Evolutionary conservation across 92 coral and sea anemone genomes (phyloP), one percentile per base, ranked within the genome.

Genomic region (Ricordea florida): DNA sequence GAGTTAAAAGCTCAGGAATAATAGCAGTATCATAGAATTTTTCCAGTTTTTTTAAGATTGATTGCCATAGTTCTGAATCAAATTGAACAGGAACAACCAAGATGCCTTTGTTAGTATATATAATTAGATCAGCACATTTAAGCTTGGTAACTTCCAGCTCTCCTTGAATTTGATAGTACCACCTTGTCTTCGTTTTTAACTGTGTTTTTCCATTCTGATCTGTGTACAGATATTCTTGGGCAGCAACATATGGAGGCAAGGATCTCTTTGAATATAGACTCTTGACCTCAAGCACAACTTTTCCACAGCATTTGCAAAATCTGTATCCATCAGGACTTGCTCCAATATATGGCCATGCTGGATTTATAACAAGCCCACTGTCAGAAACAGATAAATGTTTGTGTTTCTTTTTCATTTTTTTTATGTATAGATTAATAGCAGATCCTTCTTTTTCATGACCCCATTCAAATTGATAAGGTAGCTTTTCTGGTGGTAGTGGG

Each of bases 381-480:
- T 75, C 56, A 4, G 1, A n/a, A 4, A 75, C 45, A 31, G 4
- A 20, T 25, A 44, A 9, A 1, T 45, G 32, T 25, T 65, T 65
- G 72, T 65, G 72, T 10, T 44, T 40, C 13, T 27, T 25, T 5
- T 27, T 6, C 26, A 13, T 17, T 15, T 67, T 48, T 29, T 46
- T 72, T 10, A 1, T 11, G 50, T 72, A 57, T 14, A 40, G 29
- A 0, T 72, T 30, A 7, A 46, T 8, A 4, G 79, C 57, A 9
- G 45, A 13, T 17, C n/a, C 21, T 26, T 73, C 47, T 24, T 73
- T 73, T 10, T 56, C 68, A 75, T 75, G 72, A 23, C 82, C 82
- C 82, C 82, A 75, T 38, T 46, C 16, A 28, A 85, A 46, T 45
- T 28, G 91, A 31, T 62, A 77, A 23, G 86, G 86, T 41, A 56